Evolutionary conservation across 1,140 invertebrate genomes (phyloP).

Genomic region (Scylla paramamosain): DNA sequence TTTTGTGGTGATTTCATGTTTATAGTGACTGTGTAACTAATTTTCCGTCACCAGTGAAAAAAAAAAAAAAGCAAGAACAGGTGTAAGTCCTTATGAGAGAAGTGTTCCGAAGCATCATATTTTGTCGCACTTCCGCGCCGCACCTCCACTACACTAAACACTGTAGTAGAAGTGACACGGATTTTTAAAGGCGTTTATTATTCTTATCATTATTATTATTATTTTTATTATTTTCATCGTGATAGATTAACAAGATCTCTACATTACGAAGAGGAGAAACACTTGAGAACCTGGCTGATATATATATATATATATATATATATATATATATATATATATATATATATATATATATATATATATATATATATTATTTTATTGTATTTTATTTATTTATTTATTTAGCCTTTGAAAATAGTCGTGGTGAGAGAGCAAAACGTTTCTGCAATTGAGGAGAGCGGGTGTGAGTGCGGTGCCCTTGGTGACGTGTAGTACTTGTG

Average conservation of each 20-base stretch:
- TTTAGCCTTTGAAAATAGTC: no score
- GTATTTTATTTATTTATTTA: no score
- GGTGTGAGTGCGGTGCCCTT: no score
- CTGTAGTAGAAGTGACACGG: neutral
- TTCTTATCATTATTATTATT: neutral
- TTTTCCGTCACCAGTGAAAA: no score
- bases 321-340: conserved; percentile 29
- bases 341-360: conserved; percentile 53
- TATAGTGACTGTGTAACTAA: no score
- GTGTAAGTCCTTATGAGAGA: neutral
- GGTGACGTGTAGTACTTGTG: neutral
- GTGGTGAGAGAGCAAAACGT: no score
- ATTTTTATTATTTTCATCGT: neutral
- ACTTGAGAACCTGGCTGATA: neutral
- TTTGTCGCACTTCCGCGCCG: neutral
- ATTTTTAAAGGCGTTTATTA: neutral
- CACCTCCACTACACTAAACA: neutral
- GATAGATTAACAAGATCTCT: neutral
- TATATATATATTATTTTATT: conserved; percentile 36
- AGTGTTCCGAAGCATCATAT: neutral
- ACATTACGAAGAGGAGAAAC: neutral
- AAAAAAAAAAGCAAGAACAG: no score
- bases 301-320: neutral
- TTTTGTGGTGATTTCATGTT: no score
- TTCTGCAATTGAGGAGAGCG: no score